Percentiles rank a stretch among this genome's conserved stretches.
Conservation (phyloP, 1,140 invertebrate species). For the Arion vulgaris region DNA sequence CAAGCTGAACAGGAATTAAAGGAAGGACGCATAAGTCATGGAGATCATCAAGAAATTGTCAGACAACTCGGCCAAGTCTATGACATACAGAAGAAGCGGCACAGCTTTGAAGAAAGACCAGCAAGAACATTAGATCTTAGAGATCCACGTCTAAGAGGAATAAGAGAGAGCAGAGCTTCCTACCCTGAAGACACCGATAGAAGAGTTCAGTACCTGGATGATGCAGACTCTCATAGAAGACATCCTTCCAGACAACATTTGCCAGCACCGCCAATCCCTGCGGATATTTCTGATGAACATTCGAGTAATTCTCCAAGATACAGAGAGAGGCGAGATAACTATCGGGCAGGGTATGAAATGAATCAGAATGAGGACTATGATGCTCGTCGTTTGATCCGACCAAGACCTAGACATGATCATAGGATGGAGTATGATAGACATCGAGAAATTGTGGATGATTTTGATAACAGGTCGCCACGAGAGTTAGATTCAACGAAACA, state of each 20-base stretch:
- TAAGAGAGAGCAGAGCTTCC: background rate
- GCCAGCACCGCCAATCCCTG: background rate
- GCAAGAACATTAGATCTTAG: conserved; percentile 19
- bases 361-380: conserved; percentile 38
- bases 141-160: conserved; percentile 33
- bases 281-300: conserved; percentile 14
- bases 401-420: conserved; percentile 29
- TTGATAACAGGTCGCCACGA: conserved; percentile 40
- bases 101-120: conserved; percentile 13
- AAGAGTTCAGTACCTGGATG: background rate
- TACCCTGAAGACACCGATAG: conserved; percentile 15
- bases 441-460: conserved; percentile 36
- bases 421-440: conserved; percentile 10
- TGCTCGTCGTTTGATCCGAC: conserved; percentile 11
- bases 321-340: conserved; percentile 30
- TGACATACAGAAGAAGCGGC: conserved; percentile 77
- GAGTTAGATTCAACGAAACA: conserved; percentile 33
- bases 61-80: conserved; percentile 83
- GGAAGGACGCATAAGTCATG: conserved; percentile 82
- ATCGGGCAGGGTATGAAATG: background rate
- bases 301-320: conserved; percentile 25
- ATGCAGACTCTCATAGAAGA: background rate
- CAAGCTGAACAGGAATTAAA: conserved; percentile 86
- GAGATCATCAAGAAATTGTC: conserved; percentile 83
- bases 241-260: background rate